phyloP scores from a whole-genome alignment of 1,140 invertebrate genomes.

The Cyclina sinensis region DNA sequence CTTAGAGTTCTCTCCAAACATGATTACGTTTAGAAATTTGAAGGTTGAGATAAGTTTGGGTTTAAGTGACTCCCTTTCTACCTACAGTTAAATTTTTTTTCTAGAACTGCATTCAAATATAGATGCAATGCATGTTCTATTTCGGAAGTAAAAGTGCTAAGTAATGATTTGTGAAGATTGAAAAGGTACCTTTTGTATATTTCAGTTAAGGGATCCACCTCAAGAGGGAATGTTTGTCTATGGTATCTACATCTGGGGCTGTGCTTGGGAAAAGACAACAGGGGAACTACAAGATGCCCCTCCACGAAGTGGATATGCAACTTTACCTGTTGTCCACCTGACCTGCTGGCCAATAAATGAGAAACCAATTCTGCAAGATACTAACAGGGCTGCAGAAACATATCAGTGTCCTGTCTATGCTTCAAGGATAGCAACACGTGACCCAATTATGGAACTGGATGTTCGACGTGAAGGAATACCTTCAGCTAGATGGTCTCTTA shows the following conservation, averaged over 20 bases:
- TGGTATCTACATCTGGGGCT: constrained; percentile 86
- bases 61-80: too few species aligned
- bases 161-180: too few species aligned
- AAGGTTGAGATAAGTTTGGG: too few species aligned
- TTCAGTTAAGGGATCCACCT: constrained; percentile 86
- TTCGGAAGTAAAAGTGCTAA: too few species aligned
- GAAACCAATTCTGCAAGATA: constrained; percentile 82
- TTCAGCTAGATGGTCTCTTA: constrained; percentile 83
- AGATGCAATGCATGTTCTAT: neutral
- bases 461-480: constrained; percentile 83
- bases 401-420: constrained; percentile 85
- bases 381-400: constrained; percentile 78
- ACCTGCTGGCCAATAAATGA: constrained; percentile 85
- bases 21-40: too few species aligned
- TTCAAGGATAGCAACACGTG: constrained; percentile 78
- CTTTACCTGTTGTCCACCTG: constrained; percentile 85
- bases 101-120: neutral
- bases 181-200: constrained; percentile 27
- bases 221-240: constrained; percentile 86
- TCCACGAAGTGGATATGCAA: constrained; percentile 79
- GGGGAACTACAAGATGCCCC: constrained; percentile 85
- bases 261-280: constrained; percentile 86
- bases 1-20: too few species aligned
- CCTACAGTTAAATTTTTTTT: too few species aligned
- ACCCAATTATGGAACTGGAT: constrained; percentile 85